phyloP scores from a whole-genome alignment of 2,113 vertebrate genomes.

The Rhinopithecus roxellana region DNA sequence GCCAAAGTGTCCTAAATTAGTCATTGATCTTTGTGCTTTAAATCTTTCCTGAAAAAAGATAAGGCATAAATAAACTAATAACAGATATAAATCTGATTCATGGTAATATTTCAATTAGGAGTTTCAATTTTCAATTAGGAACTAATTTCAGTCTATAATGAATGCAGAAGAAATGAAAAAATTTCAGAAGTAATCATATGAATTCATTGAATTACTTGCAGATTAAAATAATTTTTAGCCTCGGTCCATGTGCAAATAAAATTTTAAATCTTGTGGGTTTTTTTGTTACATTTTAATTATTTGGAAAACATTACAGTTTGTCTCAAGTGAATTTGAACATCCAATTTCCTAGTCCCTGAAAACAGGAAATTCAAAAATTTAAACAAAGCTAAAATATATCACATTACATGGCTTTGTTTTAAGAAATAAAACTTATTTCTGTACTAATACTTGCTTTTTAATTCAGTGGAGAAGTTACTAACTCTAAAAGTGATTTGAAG shows the following conservation, averaged over 20 bases:
- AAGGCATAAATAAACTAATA: not conserved
- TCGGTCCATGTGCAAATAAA: not conserved
- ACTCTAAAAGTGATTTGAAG: conserved; percentile 26
- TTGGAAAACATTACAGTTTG: conserved; percentile 57
- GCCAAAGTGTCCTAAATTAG: not conserved
- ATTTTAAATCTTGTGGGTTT: conserved; percentile 38
- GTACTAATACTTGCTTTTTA: conserved; percentile 46
- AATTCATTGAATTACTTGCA: conserved; percentile 19
- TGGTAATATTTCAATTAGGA: not conserved
- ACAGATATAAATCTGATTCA: not conserved
- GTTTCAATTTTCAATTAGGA: not conserved
- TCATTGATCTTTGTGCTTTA: not conserved
- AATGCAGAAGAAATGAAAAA: conserved; percentile 27
- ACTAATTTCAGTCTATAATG: not conserved
- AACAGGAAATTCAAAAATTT: conserved; percentile 53
- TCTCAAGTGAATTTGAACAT: conserved; percentile 61
- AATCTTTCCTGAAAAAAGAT: not conserved
- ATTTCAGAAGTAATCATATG: not conserved
- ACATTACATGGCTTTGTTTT: conserved; percentile 30
- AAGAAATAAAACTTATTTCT: conserved; percentile 45
- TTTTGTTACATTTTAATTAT: conserved; percentile 44
- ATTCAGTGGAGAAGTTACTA: conserved; percentile 11
- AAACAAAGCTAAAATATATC: conserved; percentile 34
- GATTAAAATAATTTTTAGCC: conserved; percentile 13
- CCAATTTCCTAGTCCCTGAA: conserved; percentile 29